Conservation (phyloP, 2,888 invertebrate genomes). For the Caenorhabditis zanzibari region DNA sequence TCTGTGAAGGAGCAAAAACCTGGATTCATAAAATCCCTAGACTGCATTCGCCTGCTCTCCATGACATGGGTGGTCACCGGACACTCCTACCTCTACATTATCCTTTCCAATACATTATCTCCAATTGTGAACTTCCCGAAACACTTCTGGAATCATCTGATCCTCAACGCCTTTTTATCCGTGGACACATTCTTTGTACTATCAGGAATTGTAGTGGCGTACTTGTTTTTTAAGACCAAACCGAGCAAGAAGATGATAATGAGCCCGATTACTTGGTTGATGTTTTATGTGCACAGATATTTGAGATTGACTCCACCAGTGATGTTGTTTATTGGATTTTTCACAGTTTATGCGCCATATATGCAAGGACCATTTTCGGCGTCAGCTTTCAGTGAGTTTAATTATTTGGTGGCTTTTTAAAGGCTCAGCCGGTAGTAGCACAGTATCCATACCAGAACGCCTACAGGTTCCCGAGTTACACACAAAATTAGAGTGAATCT, state of each 20-base stretch:
- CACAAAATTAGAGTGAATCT: too few species aligned
- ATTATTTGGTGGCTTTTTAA: background rate
- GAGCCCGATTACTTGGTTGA: conserved; percentile 69
- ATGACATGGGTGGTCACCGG: conserved; percentile 74
- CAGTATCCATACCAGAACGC: too few species aligned
- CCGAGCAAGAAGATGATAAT: conserved; percentile 37
- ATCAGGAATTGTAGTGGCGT: conserved; percentile 73
- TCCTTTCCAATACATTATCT: conserved; percentile 12
- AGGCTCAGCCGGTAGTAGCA: background rate
- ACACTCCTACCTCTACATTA: conserved; percentile 50
- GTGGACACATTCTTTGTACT: conserved; percentile 78
- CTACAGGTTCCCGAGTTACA: too few species aligned
- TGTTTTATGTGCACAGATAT: conserved; percentile 77
- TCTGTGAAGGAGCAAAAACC: conserved; percentile 52
- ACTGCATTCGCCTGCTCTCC: conserved; percentile 74
- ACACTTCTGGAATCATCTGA: conserved; percentile 36
- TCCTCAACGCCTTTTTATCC: conserved; percentile 67
- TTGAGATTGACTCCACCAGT: conserved; percentile 64
- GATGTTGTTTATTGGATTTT: conserved; percentile 65
- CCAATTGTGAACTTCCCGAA: conserved; percentile 23
- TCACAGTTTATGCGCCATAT: conserved; percentile 51
- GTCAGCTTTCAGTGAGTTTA: conserved; percentile 30
- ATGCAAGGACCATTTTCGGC: conserved; percentile 56
- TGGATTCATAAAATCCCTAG: conserved; percentile 69
- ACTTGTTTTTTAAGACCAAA: conserved; percentile 70